Evolutionary conservation across 2,888 invertebrate species (phyloP).

Genomic region (Chrysotoxum bicinctum): DNA sequence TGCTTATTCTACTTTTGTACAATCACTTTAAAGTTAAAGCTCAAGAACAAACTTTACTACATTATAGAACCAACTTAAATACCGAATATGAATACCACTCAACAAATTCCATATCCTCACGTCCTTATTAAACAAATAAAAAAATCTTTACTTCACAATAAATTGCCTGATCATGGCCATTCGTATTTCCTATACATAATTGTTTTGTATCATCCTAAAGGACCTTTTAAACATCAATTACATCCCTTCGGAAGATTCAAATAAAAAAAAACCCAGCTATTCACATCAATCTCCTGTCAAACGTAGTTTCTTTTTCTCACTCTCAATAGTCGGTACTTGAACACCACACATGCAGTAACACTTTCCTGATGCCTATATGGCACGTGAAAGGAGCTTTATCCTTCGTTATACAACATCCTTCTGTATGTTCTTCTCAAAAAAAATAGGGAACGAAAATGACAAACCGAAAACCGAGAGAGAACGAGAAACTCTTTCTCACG

Average conservation of each 20-base stretch:
- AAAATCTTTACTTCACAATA: slow-evolving; percentile 1
- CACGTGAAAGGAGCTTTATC: neutral
- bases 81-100: no score
- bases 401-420: neutral
- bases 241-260: slow-evolving; percentile 11
- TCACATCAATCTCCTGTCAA: slow-evolving; percentile 57
- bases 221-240: slow-evolving; percentile 53
- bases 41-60: no score
- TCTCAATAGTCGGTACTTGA: neutral
- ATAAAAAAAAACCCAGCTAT: slow-evolving; percentile 29
- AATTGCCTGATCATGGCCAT: slow-evolving; percentile 36
- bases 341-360: neutral
- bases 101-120: neutral
- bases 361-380: neutral
- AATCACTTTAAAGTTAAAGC: no score
- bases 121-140: neutral
- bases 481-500: slow-evolving; percentile 20
- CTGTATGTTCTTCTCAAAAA: neutral
- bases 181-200: slow-evolving; percentile 25
- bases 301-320: slow-evolving; percentile 19
- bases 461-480: neutral
- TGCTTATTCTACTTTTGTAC: no score
- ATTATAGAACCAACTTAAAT: no score
- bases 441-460: neutral
- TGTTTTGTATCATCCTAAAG: slow-evolving; percentile 26